Conservation (phyloP, 2,888 invertebrate genomes). For the Gnatocerus cornutus region DNA sequence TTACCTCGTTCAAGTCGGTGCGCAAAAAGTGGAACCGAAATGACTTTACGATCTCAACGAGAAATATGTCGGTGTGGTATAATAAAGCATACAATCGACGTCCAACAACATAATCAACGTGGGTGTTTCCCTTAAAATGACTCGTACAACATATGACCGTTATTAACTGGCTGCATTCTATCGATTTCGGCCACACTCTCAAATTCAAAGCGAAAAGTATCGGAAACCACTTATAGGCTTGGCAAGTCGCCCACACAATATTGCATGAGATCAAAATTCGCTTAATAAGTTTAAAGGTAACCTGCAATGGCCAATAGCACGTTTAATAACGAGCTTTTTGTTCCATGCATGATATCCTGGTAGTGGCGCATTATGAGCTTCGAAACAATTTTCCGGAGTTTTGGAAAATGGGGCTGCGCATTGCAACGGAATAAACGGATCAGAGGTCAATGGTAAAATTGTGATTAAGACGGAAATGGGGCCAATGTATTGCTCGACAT, state of each 20-base stretch:
- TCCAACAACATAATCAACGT: background rate
- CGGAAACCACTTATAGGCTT: slow-evolving; percentile 33
- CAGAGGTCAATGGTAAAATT: background rate
- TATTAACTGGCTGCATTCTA: slow-evolving; percentile 14
- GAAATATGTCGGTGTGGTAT: slow-evolving; percentile 1
- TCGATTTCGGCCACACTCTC: slow-evolving; percentile 19
- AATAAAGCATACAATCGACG: background rate
- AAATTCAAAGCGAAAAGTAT: slow-evolving; percentile 33
- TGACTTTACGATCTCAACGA: background rate
- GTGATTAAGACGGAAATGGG: slow-evolving; percentile 3
- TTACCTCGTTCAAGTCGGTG: background rate
- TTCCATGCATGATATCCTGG: background rate
- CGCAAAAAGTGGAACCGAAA: background rate
- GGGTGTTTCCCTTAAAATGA: slow-evolving; percentile 1
- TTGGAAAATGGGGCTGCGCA: slow-evolving; percentile 7
- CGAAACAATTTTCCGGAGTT: too few species aligned
- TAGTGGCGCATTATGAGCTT: too few species aligned
- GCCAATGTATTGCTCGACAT: slow-evolving; percentile 18
- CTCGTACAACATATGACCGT: slow-evolving; percentile 9
- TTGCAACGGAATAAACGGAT: too few species aligned
- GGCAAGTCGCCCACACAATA: slow-evolving; percentile 41
- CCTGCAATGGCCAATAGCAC: slow-evolving; percentile 15
- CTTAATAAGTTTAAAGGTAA: slow-evolving; percentile 38
- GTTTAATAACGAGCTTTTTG: slow-evolving; percentile 9
- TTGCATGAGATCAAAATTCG: slow-evolving; percentile 37